These are phyloP conservation scores for Boloria selene DNA, from an alignment of 2,888 invertebrate genomes.

Conservation along the genomic window DNA sequence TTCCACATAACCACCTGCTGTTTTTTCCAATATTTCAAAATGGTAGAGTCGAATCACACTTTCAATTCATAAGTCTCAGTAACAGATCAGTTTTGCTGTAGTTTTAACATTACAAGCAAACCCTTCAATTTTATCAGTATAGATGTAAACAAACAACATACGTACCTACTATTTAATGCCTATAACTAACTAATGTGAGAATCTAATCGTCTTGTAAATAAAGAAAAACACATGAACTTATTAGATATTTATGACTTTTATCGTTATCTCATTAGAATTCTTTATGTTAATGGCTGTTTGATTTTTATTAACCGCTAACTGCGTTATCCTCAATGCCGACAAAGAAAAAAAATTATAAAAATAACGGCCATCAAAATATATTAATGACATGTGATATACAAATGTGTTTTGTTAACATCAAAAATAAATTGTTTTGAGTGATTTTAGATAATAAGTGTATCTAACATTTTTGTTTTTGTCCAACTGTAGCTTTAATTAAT, in stretches of 20 bases:
- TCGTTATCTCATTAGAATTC: slow-evolving; percentile 17
- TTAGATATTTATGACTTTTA: slow-evolving; percentile 5
- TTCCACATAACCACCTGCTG: too few species aligned
- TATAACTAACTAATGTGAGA: neutral
- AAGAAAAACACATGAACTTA: slow-evolving; percentile 16
- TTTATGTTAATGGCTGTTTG: slow-evolving; percentile 33
- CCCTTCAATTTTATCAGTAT: too few species aligned
- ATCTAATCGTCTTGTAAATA: slow-evolving; percentile 3
- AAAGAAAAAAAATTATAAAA: slow-evolving; percentile 31
- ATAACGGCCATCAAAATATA: slow-evolving; percentile 13
- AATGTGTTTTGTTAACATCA: slow-evolving; percentile 1
- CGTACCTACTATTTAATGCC: neutral
- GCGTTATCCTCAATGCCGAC: slow-evolving; percentile 33
- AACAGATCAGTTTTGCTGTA: too few species aligned
- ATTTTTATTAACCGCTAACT: slow-evolving; percentile 37
- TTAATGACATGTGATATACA: neutral
- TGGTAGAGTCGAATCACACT: too few species aligned
- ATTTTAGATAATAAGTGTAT: neutral
- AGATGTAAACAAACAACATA: neutral
- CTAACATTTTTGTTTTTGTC: too few species aligned
- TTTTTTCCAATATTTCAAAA: too few species aligned
- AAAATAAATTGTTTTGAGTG: neutral
- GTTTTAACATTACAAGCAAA: too few species aligned
- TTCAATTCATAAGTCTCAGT: too few species aligned
- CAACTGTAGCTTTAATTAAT: too few species aligned